Evolutionary conservation across 2,797 vertebrate genomes (phyloP).

Genomic region (Eidolon dupreanum): DNA sequence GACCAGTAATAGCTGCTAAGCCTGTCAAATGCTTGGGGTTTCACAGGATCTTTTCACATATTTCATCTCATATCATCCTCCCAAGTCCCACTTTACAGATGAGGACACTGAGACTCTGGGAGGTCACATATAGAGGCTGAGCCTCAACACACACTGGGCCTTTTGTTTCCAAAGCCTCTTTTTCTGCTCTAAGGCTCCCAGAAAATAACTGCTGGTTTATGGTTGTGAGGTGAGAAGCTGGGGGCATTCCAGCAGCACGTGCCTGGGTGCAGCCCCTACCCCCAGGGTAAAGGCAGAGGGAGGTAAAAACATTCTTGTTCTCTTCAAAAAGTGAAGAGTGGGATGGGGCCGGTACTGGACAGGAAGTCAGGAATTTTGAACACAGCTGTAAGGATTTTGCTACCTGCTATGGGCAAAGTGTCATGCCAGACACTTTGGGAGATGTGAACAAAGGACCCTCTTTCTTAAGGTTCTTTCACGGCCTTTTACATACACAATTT

Average conservation of each 20-base stretch:
- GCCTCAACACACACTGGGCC: neutral
- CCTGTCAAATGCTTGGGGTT: neutral
- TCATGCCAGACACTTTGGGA: neutral
- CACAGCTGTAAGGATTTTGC: neutral
- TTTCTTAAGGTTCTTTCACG: neutral
- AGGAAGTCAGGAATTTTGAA: neutral
- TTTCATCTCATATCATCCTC: neutral
- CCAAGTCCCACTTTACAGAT: neutral
- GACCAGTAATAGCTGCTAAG: neutral
- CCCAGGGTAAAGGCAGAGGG: neutral
- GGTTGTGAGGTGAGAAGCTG: fast-evolving
- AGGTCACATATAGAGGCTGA: neutral
- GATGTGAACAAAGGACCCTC: neutral
- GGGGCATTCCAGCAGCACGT: fast-evolving
- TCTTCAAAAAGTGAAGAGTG: neutral
- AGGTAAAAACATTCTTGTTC: neutral
- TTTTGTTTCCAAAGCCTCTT: neutral
- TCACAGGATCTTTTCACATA: neutral
- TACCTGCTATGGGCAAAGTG: neutral
- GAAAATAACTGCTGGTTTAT: neutral
- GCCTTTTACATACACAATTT: neutral
- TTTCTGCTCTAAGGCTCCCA: neutral
- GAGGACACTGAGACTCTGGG: neutral
- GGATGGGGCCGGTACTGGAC: neutral
- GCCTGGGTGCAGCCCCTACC: neutral